Evolutionary conservation across 1,140 invertebrate species (phyloP), one percentile per base, ranked within the genome.

Genomic region (Solenopsis fugax): DNA sequence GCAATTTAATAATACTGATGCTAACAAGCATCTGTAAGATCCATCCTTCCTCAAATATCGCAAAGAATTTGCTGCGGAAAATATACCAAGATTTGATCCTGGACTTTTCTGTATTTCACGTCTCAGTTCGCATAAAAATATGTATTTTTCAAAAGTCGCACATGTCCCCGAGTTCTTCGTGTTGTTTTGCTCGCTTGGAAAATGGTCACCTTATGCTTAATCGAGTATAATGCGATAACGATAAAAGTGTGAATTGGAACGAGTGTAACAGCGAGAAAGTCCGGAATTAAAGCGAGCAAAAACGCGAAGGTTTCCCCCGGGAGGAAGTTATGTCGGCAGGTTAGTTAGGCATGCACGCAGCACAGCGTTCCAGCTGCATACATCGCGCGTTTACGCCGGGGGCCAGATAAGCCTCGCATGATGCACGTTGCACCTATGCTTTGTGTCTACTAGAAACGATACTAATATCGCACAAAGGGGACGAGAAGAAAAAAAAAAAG

Each of bases 291-390:
- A 50, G n/a, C 80, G 69, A 10, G 29, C 69, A 84, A 84, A 82
- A 84, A 48, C 16, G 18, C 16, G 18, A 13, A 7, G 54, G 45
- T n/a, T 48, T 62, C 69, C 71, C 80, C 4, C 24, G 24, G 56
- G 41, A 84, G 69, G 80, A 50, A 84, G 80, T 75, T 75, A 84
- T 84, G 80, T 72, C 37, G 78, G 10, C 45, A 41, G 80, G 80
- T 75, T 84, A 84, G 69, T 84, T 84, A 84, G 69, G 80, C 80
- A 84, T 84, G 80, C 80, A 82, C 52, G 54, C 37, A 52, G 64
- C 34, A 41, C 80, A 52, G 18, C 80, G 80, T 82, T 82, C 80
- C 67, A 73, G 56, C 69, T 34, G 56, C 80, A 84, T 84, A 84
- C 54, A 84, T 84, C 34, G 80, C 69, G 69, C 71, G 80, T 84